Evolutionary conservation across 2,888 invertebrate genomes (phyloP), one percentile per base, ranked within the genome.

Genomic region (Psylliodes chrysocephalus): DNA sequence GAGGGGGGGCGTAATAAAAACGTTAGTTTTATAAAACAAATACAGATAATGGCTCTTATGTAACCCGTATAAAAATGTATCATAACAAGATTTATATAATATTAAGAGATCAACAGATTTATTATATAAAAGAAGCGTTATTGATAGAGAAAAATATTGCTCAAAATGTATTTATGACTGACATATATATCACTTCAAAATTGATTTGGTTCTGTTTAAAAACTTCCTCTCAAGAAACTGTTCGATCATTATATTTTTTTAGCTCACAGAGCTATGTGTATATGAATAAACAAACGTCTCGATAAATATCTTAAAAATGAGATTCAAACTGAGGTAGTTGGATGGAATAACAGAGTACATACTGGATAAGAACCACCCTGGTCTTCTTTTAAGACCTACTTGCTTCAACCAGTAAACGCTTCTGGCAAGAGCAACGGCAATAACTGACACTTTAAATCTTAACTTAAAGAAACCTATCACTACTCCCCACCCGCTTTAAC

Each of bases 241-340:
- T n/a, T 28, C 8, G 28, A 30, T 15, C 22, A 15, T 49, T 49
- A 7, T 12, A 18, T 44, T 44, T 22, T 46, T 10, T n/a, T 14
- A 49, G 49, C 49, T 49, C 40, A 42, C 33, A 38, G 40, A 52
- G 30, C 35, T 49, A 10, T 14, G 49, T 44, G 44, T 49, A 63
- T 51, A 64, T 56, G 57, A 61, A 61, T 67, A 68, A 67, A 68
- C 67, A 72, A 72, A 71, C 67, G 67, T 44, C 60, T 66, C 63
- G 72, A 74, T 74, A 72, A 72, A 74, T 72, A 74, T 71, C 68
- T 60, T 67, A 67, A 35, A 70, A 69, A 73, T 67, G 71, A 74
- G 71, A 74, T 75, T 67, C 69, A 72, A 75, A 86, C 85, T 88
- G 89, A 88, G 88, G 89, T 89, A 88, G 88, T 86, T 88, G 89